A percentile compares a stretch with the other conserved stretches of the same genome.
Conservation (phyloP, 1,140 invertebrate genomes). For the Calliphora vicina region DNA sequence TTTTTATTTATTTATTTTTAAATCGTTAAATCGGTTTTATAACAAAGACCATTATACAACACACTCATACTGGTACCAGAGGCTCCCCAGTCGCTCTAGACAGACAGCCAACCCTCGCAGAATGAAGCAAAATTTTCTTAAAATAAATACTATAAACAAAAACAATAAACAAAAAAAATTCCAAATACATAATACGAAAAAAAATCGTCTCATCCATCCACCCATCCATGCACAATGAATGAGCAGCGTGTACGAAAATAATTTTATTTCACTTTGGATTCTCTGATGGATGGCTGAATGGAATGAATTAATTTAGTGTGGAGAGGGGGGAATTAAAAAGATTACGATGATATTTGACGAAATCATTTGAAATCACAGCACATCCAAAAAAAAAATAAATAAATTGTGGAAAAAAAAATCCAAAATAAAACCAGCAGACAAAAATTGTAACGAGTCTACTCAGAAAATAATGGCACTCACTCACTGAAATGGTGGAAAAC, state of each 20-base stretch:
- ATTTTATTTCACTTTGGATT: background rate
- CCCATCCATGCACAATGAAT: background rate
- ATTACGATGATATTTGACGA: slow-evolving; percentile 24
- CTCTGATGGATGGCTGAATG: background rate
- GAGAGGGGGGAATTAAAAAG: background rate
- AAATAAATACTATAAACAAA: background rate
- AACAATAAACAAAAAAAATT: background rate
- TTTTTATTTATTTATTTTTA: background rate
- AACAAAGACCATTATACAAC: background rate
- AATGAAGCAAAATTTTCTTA: background rate
- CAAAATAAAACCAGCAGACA: slow-evolving; percentile 3
- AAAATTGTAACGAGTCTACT: slow-evolving; percentile 25
- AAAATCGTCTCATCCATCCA: background rate
- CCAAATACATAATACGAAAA: background rate
- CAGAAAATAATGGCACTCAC: slow-evolving; percentile 14
- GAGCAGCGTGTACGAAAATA: background rate
- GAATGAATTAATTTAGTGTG: background rate
- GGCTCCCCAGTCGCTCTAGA: background rate
- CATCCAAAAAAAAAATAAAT: background rate
- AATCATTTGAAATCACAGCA: slow-evolving; percentile 29
- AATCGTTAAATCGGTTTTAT: slow-evolving; percentile 4
- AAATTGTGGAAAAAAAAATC: background rate
- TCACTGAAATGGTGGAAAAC: slow-evolving; percentile 25
- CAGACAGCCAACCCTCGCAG: background rate
- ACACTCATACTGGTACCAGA: background rate